phyloP scores from a whole-genome alignment of 2,113 vertebrate species.

The Ceyx margarethae region DNA sequence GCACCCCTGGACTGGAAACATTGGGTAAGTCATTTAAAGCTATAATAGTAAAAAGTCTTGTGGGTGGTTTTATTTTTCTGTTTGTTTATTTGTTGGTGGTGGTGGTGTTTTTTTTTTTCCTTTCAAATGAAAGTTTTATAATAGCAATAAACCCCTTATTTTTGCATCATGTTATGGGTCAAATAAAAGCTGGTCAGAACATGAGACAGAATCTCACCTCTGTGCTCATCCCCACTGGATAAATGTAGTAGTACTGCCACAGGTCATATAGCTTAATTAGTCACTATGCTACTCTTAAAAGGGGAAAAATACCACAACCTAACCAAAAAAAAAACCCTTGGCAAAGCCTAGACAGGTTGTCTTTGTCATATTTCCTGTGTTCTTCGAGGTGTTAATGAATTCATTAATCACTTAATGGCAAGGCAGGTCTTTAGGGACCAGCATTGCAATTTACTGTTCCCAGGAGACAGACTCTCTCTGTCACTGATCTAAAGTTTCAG shows the following conservation, averaged over 20 bases:
- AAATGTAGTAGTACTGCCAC: slow-evolving; percentile 63
- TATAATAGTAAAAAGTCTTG: neutral
- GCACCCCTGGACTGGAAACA: neutral
- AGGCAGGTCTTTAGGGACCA: slow-evolving; percentile 67
- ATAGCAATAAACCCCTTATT: slow-evolving; percentile 53
- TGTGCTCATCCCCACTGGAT: slow-evolving; percentile 55
- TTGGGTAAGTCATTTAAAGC: slow-evolving; percentile 47
- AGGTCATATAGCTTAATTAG: slow-evolving; percentile 73
- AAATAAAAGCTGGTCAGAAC: slow-evolving; percentile 56
- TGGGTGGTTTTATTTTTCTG: neutral
- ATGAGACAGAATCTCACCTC: slow-evolving; percentile 15
- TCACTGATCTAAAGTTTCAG: slow-evolving; percentile 50
- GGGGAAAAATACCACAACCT: neutral
- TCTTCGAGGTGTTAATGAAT: slow-evolving; percentile 78
- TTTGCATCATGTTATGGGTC: slow-evolving; percentile 62
- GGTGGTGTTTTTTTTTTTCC: neutral
- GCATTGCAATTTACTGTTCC: slow-evolving; percentile 61
- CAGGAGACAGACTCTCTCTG: slow-evolving; percentile 59
- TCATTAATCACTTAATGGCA: slow-evolving; percentile 81
- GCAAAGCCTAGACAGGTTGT: slow-evolving; percentile 62
- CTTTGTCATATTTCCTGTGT: slow-evolving; percentile 64
- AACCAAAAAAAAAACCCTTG: neutral
- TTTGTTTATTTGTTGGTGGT: neutral
- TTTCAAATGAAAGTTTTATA: slow-evolving; percentile 66
- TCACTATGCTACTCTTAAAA: slow-evolving; percentile 59